Percentiles rank a stretch among this genome's conserved stretches.
Conservation (phyloP, 2,113 vertebrate species). For the Morphnarchus princeps region DNA sequence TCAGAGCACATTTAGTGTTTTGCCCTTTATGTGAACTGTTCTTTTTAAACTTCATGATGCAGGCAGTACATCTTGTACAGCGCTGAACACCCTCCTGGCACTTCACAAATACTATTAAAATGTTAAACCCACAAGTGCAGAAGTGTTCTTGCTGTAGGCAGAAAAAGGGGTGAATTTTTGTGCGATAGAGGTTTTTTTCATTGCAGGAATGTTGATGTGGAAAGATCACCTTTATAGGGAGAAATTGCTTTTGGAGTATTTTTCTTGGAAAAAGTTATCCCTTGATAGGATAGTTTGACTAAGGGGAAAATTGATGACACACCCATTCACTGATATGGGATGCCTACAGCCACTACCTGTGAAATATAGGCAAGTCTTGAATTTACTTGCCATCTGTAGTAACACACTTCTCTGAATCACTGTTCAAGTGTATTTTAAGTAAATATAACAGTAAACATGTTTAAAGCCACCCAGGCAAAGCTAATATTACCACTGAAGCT, state of each 20-base stretch:
- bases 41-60: not conserved
- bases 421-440: not conserved
- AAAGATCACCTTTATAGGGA: not conserved
- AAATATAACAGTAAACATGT: not conserved
- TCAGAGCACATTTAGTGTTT: not conserved
- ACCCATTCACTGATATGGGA: not conserved
- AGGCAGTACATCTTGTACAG: not conserved
- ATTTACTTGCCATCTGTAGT: not conserved
- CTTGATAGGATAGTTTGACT: not conserved
- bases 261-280: not conserved
- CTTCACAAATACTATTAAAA: not conserved
- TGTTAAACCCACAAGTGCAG: not conserved
- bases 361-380: not conserved
- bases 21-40: conserved; percentile 13
- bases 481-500: not conserved
- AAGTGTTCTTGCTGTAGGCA: not conserved
- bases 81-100: not conserved
- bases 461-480: not conserved
- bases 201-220: not conserved
- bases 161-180: not conserved
- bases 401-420: not conserved
- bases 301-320: not conserved
- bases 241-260: not conserved
- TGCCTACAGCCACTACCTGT: not conserved
- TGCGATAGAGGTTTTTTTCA: not conserved